Percentiles rank a stretch among this genome's conserved stretches.
phyloP scores from a whole-genome alignment of 2,113 vertebrate species.

The Ceyx cyanopectus region DNA sequence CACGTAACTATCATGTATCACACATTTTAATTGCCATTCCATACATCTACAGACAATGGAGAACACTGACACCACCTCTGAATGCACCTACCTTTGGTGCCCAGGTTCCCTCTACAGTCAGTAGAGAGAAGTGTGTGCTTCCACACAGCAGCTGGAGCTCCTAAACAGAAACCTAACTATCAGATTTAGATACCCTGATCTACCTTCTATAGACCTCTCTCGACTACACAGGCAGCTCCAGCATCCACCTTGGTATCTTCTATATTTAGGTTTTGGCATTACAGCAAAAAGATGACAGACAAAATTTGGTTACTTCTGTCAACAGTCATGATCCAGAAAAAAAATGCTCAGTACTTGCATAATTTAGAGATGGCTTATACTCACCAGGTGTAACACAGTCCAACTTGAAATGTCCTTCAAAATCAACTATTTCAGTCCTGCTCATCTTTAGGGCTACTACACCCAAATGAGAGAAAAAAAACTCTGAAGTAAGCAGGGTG shows the following conservation, averaged over 20 bases:
- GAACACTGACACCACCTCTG: neutral
- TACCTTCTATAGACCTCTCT: neutral
- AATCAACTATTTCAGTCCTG: neutral
- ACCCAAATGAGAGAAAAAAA: neutral
- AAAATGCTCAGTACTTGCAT: neutral
- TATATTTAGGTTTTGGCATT: neutral
- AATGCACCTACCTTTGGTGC: neutral
- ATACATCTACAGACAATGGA: neutral
- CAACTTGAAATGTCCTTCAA: neutral
- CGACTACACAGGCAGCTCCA: neutral
- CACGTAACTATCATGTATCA: neutral
- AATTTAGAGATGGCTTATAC: neutral
- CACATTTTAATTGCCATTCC: neutral
- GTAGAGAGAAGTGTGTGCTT: neutral
- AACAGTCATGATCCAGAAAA: neutral
- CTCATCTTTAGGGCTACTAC: neutral
- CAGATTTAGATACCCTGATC: neutral
- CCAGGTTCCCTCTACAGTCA: conserved; percentile 46
- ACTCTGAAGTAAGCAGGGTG: neutral
- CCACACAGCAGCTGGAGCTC: neutral
- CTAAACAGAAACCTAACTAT: neutral
- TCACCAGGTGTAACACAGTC: neutral
- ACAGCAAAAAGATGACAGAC: neutral
- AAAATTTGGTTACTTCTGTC: neutral
- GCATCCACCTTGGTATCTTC: neutral